These are phyloP conservation scores for Pelusios castaneus DNA, from an alignment of 2,113 vertebrate genomes.

Conservation along the genomic window DNA sequence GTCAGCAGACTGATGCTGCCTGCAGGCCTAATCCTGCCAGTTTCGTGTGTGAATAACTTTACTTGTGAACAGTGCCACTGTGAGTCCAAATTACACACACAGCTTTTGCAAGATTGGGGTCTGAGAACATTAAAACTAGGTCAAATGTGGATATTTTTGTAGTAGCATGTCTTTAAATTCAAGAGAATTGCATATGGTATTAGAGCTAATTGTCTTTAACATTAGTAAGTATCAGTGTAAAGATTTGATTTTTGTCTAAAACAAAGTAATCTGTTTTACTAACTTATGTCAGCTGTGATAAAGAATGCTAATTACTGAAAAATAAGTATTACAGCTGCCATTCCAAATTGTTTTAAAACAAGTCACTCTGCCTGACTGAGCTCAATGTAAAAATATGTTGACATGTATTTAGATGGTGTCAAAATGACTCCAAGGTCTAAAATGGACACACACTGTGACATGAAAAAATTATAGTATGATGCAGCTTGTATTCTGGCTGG, in stretches of 20 bases:
- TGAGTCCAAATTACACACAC: background rate
- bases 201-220: background rate
- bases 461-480: background rate
- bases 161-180: background rate
- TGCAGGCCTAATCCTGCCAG: background rate
- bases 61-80: background rate
- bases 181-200: background rate
- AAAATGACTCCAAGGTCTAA: background rate
- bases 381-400: background rate
- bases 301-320: background rate
- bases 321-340: background rate
- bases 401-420: background rate
- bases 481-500: background rate
- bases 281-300: background rate
- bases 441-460: background rate
- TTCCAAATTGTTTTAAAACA: background rate
- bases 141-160: background rate
- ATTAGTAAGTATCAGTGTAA: background rate
- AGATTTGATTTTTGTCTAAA: background rate
- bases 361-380: background rate
- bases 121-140: background rate
- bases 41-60: background rate
- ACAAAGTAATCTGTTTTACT: background rate
- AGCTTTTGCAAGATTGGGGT: background rate
- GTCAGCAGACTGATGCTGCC: background rate